phyloP scores from a whole-genome alignment of 1,140 invertebrate genomes.

The Diachasmimorpha longicaudata region DNA sequence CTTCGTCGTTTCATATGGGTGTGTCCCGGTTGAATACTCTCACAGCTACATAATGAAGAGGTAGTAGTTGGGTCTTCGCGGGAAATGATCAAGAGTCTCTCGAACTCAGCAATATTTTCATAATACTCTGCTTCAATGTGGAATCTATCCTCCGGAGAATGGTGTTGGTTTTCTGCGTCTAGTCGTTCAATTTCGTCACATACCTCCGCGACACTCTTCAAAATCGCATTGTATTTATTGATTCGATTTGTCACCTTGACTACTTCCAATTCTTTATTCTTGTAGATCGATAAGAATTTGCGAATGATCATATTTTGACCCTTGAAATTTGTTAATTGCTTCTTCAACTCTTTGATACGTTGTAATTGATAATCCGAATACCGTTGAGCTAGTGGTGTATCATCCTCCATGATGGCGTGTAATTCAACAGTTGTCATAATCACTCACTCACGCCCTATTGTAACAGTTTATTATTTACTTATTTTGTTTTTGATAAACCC shows the following conservation, averaged over 20 bases:
- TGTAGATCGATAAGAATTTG: background rate
- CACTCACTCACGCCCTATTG: too few species aligned
- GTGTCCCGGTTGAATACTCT: background rate
- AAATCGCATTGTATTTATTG: background rate
- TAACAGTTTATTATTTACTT: too few species aligned
- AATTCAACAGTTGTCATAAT: background rate
- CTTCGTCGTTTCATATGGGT: background rate
- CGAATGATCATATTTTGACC: background rate
- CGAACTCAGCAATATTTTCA: background rate
- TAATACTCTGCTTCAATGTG: background rate
- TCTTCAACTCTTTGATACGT: background rate
- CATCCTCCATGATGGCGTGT: background rate
- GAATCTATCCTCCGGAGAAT: background rate
- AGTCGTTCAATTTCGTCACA: background rate
- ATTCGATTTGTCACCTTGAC: background rate
- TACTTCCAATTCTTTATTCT: background rate
- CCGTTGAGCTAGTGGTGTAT: background rate
- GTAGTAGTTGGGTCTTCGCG: background rate
- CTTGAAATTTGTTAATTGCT: background rate
- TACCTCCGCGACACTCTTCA: background rate
- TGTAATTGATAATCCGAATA: background rate
- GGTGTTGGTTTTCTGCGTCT: slow-evolving; percentile 6
- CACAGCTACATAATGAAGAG: background rate
- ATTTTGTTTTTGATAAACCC: too few species aligned
- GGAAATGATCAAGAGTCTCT: background rate